phyloP scores from a whole-genome alignment of 2,113 vertebrate genomes.

The Vimba vimba region DNA sequence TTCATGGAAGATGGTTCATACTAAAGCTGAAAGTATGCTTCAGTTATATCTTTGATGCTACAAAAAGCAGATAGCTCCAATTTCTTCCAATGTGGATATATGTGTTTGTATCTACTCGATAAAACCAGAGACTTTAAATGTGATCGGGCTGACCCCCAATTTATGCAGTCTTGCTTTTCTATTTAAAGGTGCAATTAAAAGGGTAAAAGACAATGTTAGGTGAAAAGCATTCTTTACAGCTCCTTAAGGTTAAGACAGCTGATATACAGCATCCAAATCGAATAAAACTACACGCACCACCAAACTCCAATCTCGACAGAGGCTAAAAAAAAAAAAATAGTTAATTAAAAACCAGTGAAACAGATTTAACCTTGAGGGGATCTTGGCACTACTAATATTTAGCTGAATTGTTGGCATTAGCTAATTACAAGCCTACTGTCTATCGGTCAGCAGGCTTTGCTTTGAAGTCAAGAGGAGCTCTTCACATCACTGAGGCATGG shows the following conservation, averaged over 20 bases:
- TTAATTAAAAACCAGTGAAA: constrained; percentile 40
- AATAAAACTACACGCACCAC: constrained; percentile 24
- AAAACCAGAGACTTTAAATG: neutral
- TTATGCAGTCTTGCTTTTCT: neutral
- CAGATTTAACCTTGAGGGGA: constrained; percentile 36
- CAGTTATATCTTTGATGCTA: no score
- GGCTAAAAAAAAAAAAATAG: neutral
- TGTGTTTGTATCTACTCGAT: neutral
- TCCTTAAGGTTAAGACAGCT: neutral
- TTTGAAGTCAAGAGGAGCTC: constrained; percentile 31
- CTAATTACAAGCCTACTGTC: constrained; percentile 37
- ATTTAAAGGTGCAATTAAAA: constrained; percentile 29
- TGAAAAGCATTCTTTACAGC: neutral
- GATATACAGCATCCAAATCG: neutral
- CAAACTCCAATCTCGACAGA: constrained; percentile 1
- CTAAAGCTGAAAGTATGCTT: neutral
- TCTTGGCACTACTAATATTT: constrained; percentile 33
- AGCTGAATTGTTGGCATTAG: constrained; percentile 31
- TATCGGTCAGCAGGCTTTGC: constrained; percentile 7
- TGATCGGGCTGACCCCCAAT: neutral
- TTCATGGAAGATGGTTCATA: neutral
- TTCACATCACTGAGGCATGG: constrained; percentile 20
- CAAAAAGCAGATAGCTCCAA: no score
- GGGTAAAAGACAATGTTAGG: constrained; percentile 4
- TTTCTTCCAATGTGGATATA: neutral